Conservation (phyloP, 2,888 invertebrate genomes). For the Hecatera dysodea region DNA sequence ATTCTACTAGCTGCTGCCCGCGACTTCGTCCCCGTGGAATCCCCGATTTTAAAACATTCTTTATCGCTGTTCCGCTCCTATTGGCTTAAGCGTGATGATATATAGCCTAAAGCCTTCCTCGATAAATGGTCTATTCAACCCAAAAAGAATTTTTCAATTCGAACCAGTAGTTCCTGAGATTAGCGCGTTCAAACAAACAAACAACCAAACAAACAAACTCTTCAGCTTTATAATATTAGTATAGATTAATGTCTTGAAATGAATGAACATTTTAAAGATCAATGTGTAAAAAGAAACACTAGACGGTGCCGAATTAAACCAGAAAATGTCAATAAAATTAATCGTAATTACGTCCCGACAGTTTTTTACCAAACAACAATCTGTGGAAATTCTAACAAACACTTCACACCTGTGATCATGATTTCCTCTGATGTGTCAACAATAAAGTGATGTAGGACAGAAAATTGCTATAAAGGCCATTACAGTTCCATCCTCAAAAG, state of each 20-base stretch:
- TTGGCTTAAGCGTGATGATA: too few relatives aligned
- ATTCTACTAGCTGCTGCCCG: too few relatives aligned
- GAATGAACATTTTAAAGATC: conserved; percentile 13
- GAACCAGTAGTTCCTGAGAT: too few relatives aligned
- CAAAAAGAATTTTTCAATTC: too few relatives aligned
- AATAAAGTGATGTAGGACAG: neutral
- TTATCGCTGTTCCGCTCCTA: too few relatives aligned
- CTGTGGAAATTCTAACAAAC: neutral
- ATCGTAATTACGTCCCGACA: neutral
- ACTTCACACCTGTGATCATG: neutral
- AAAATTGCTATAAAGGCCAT: conserved; percentile 12
- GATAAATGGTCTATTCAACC: too few relatives aligned
- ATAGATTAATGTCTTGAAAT: conserved; percentile 19
- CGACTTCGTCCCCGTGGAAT: too few relatives aligned
- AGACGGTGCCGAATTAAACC: neutral
- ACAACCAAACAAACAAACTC: too few relatives aligned
- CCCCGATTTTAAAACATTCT: too few relatives aligned
- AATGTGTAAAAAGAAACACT: conserved; percentile 3
- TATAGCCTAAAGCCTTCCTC: too few relatives aligned
- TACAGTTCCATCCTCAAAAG: conserved; percentile 16
- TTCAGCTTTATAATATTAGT: too few relatives aligned
- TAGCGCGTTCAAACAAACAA: too few relatives aligned
- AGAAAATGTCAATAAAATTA: conserved; percentile 8
- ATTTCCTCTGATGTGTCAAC: neutral
- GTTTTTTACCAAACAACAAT: neutral